phyloP scores from a whole-genome alignment of 2,113 vertebrate species.

The Lipophrys pholis region DNA sequence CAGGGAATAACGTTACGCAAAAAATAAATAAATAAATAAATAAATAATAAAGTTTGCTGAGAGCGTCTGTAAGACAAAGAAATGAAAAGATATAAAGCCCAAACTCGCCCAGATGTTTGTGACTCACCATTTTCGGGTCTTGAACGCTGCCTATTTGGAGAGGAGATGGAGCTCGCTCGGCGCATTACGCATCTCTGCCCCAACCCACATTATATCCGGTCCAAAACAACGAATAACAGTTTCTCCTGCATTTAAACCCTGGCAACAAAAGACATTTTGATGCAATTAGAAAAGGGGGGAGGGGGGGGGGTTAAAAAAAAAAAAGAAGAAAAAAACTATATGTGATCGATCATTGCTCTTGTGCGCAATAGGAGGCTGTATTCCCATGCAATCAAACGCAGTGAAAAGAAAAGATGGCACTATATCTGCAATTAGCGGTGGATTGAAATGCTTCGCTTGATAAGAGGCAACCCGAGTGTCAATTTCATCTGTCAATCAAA shows the following conservation, averaged over 20 bases:
- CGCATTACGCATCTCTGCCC: conserved; percentile 77
- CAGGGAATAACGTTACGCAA: background rate
- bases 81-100: conserved; percentile 47
- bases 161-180: conserved; percentile 70
- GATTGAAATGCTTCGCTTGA: conserved; percentile 90
- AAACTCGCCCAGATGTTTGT: conserved; percentile 62
- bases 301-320: too few species aligned
- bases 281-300: conserved; percentile 85
- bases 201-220: conserved; percentile 84
- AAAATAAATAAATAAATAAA: conserved; percentile 7
- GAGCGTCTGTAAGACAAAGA: conserved; percentile 46
- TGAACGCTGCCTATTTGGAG: conserved; percentile 71
- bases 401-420: conserved; percentile 86
- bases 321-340: conserved; percentile 56
- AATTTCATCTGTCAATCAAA: conserved; percentile 96
- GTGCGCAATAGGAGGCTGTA: conserved; percentile 90
- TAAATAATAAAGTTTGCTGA: conserved; percentile 3
- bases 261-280: conserved; percentile 88
- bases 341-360: conserved; percentile 87
- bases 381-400: conserved; percentile 90
- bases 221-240: conserved; percentile 90
- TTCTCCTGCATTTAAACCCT: conserved; percentile 95
- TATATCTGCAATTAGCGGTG: conserved; percentile 94
- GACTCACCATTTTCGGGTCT: conserved; percentile 79
- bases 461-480: conserved; percentile 93